phyloP scores from a whole-genome alignment of 2,888 invertebrate species.

The Quadroppia sp. region DNA sequence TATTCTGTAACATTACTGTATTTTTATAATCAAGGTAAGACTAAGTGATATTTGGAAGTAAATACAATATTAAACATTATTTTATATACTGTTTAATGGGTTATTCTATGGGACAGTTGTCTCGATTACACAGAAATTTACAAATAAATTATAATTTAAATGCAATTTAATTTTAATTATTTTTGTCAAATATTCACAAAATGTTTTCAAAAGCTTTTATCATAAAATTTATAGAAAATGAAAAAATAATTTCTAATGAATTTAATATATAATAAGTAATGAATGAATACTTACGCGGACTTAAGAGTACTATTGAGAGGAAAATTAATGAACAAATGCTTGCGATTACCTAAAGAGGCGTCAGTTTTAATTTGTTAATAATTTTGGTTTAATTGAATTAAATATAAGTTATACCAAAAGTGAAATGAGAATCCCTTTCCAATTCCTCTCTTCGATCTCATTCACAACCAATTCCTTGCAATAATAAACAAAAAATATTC shows the following conservation, averaged over 20 bases:
- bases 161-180: no score
- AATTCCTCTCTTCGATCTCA: slow-evolving; percentile 87
- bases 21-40: no score
- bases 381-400: neutral
- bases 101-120: no score
- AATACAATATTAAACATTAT: no score
- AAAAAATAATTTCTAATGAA: no score
- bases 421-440: slow-evolving; percentile 95
- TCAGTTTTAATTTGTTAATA: neutral
- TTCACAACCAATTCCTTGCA: slow-evolving; percentile 85
- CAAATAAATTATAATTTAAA: no score
- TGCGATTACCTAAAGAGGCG: slow-evolving; percentile 72
- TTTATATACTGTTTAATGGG: no score
- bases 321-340: slow-evolving; percentile 88
- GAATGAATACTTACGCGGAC: slow-evolving; percentile 61
- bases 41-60: no score
- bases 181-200: no score
- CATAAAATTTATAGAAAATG: no score
- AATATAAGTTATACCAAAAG: slow-evolving; percentile 66
- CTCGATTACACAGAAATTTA: no score
- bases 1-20: no score
- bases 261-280: neutral
- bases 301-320: slow-evolving; percentile 87
- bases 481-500: neutral
- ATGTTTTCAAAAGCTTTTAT: neutral